These are phyloP conservation scores for Clepsis dumicolana DNA, from an alignment of 2,888 invertebrate species.

Conservation along the genomic window DNA sequence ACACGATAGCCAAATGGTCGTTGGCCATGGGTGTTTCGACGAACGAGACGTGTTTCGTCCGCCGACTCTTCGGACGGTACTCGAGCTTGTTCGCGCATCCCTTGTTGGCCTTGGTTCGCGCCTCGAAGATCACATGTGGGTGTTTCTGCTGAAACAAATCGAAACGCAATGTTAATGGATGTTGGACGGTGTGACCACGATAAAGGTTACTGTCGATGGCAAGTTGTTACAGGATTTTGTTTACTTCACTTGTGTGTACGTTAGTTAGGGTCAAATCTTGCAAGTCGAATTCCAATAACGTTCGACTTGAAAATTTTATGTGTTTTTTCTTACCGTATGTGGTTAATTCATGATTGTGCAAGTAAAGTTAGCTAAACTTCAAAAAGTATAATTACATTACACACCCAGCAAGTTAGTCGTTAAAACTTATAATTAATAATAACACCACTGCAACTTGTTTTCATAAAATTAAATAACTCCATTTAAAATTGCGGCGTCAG, in stretches of 20 bases:
- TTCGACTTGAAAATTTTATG: too few species aligned
- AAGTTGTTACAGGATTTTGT: too few species aligned
- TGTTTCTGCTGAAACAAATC: constrained; percentile 96
- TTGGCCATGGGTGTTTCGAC: constrained; percentile 69
- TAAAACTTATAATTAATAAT: not conserved
- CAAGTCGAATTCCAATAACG: too few species aligned
- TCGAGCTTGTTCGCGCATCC: constrained; percentile 95
- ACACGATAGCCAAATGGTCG: constrained; percentile 69
- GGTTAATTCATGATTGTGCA: too few species aligned
- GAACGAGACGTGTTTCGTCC: constrained; percentile 87
- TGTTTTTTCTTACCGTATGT: too few species aligned
- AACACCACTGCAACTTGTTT: not conserved
- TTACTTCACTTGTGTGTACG: too few species aligned
- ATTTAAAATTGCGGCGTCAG: not conserved
- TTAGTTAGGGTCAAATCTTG: too few species aligned
- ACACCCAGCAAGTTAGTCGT: not conserved
- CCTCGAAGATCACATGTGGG: constrained; percentile 99
- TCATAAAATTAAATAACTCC: not conserved
- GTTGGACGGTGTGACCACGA: not conserved
- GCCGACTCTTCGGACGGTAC: constrained; percentile 89
- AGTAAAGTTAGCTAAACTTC: too few species aligned
- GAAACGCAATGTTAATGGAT: constrained; percentile 51
- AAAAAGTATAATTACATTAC: too few species aligned
- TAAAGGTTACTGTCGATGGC: not conserved
- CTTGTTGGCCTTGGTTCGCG: constrained; percentile 95